phyloP scores from a whole-genome alignment of 2,113 vertebrate genomes.

The Menidia beryllina region DNA sequence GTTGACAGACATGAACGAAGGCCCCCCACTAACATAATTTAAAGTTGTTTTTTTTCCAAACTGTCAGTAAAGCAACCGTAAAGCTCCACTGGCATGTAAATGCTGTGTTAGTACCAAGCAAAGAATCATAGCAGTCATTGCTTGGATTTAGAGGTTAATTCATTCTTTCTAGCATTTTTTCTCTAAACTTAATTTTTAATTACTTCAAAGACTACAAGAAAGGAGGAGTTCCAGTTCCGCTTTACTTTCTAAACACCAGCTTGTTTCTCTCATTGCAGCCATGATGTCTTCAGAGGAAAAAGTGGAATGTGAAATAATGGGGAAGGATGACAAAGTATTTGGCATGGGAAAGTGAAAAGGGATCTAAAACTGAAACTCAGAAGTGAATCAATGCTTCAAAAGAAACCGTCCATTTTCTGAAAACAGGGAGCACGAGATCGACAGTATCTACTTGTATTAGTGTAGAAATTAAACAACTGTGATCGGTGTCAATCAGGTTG shows the following conservation, averaged over 20 bases:
- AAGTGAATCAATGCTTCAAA: background rate
- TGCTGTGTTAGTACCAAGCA: too few species aligned
- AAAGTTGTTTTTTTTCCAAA: too few species aligned
- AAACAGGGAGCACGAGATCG: background rate
- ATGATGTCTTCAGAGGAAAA: background rate
- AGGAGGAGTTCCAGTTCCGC: background rate
- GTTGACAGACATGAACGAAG: too few species aligned
- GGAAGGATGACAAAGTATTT: background rate
- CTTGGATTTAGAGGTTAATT: background rate
- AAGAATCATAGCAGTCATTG: background rate
- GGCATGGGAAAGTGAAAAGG: slow-evolving; percentile 17
- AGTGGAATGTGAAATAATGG: background rate
- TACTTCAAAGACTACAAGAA: slow-evolving; percentile 3
- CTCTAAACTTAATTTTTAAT: background rate
- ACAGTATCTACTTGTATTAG: too few species aligned
- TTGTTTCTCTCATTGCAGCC: too few species aligned
- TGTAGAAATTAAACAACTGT: background rate
- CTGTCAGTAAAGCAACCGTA: too few species aligned
- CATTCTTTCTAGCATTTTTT: background rate
- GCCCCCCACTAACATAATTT: too few species aligned
- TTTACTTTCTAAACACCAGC: background rate
- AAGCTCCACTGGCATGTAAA: too few species aligned
- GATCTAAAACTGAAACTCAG: slow-evolving; percentile 39
- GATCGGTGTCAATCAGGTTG: background rate
- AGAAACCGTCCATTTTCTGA: slow-evolving; percentile 37